phyloP scores from a whole-genome alignment of 2,888 invertebrate genomes.

The Xestia rhomboidea region DNA sequence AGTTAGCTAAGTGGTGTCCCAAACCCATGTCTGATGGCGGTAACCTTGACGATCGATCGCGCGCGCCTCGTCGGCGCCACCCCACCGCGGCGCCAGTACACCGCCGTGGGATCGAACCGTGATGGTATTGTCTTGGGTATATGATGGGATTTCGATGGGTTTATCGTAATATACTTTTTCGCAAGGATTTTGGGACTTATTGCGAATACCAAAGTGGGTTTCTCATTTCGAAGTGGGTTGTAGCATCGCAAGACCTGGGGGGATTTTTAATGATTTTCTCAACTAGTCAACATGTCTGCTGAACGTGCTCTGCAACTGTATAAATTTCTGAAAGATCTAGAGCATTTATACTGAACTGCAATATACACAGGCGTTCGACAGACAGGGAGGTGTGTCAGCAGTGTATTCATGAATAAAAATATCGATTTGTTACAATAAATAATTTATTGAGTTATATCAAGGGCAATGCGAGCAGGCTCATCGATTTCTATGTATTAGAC shows the following conservation, averaged over 20 bases:
- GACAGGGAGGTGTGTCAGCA: background rate
- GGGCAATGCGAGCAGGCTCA: slow-evolving; percentile 33
- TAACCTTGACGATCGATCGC: slow-evolving; percentile 89
- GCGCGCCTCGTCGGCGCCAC: slow-evolving; percentile 79
- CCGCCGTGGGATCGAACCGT: slow-evolving; percentile 72
- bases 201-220: background rate
- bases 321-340: background rate
- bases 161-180: slow-evolving; percentile 26
- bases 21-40: slow-evolving; percentile 77
- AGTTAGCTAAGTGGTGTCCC: slow-evolving; percentile 65
- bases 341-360: background rate
- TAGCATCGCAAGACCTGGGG: background rate
- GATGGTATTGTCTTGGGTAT: slow-evolving; percentile 66
- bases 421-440: slow-evolving; percentile 34
- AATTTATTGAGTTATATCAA: slow-evolving; percentile 31
- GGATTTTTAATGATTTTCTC: no score
- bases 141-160: slow-evolving; percentile 49
- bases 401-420: slow-evolving; percentile 30
- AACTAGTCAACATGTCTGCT: background rate
- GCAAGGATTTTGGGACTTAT: background rate
- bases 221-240: background rate
- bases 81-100: slow-evolving; percentile 78
- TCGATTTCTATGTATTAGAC: slow-evolving; percentile 24
- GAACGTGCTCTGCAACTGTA: background rate
- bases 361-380: background rate